Base-by-base conservation (phyloP, 2,797 vertebrate species). In the Centropyge bicolor region DNA sequence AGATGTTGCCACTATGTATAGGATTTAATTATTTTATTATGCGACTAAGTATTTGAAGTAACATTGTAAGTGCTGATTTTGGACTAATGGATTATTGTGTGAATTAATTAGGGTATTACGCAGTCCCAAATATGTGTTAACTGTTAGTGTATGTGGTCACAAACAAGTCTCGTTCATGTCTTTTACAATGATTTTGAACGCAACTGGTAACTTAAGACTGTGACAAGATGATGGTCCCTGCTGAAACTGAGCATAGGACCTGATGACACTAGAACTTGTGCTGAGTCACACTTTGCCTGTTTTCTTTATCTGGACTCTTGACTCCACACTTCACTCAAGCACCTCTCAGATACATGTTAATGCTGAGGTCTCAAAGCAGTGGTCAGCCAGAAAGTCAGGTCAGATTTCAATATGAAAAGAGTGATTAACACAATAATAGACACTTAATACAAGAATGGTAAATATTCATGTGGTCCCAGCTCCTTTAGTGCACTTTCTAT, bases 401-500 rank as follows among this genome's bases (percentile, higher is more conserved):
- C 14, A 60, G 13, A 45, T 64, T 31, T 60, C n/a, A 51, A 9
- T 43, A 6, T 4, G 57, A 60, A 24, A 73, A 0, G 36, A 60
- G 27, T 20, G 22, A 40, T 1, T 5, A 0, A 56, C 19, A 66
- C 3, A 59, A 40, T 11, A 36, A 59, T 12, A 24, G 5, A 43
- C 17, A 20, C 17, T 49, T 1, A 17, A 54, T 38, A 40, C 9
- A 67, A 41, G 31, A 63, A 61, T 31, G 10, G 4, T 16, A n/a
- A 57, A 40, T 10, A 16, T 74, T 22, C 10, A 73, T 52, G 24
- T 66, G 57, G 41, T 51, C 70, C 56, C 54, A 51, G n/a, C 22
- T 3, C 43, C 46, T 57, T 66, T 11, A 49, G 9, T 51, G 36
- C 67, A 38, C 60, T 67, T 54, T 69, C 61, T 0, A 14, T 41